Percentiles rank a stretch among this genome's conserved stretches.
Evolutionary conservation across 2,888 invertebrate species (phyloP).

Genomic region (Ceraclea dissimilis): DNA sequence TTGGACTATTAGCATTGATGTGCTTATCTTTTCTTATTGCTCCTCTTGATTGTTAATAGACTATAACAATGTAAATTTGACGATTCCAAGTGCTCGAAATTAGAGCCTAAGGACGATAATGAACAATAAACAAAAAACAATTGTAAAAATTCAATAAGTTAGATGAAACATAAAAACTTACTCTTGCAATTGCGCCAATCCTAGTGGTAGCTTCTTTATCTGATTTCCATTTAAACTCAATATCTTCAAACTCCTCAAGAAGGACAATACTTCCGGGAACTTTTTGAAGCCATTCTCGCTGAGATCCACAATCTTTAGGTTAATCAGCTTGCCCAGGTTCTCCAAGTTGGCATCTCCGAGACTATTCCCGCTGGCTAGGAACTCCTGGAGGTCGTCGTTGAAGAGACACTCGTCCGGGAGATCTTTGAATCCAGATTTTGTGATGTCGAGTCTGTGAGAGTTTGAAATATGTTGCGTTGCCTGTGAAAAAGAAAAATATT

Average conservation of each 20-base stretch:
- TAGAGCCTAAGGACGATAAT: no score
- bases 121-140: background rate
- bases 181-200: slow-evolving; percentile 52
- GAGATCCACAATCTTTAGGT: slow-evolving; percentile 37
- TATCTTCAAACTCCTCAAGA: slow-evolving; percentile 52
- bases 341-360: slow-evolving; percentile 27
- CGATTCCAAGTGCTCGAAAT: no score
- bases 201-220: slow-evolving; percentile 55
- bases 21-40: no score
- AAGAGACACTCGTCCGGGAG: slow-evolving; percentile 33
- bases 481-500: slow-evolving; percentile 20
- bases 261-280: slow-evolving; percentile 54
- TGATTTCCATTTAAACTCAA: slow-evolving; percentile 64
- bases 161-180: slow-evolving; percentile 34
- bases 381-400: slow-evolving; percentile 27
- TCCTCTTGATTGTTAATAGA: no score
- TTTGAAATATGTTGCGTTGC: slow-evolving; percentile 26
- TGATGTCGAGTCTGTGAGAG: slow-evolving; percentile 35
- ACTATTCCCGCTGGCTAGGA: slow-evolving; percentile 29
- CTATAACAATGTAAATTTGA: no score
- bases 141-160: no score
- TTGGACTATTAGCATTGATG: no score
- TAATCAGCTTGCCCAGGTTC: slow-evolving; percentile 25
- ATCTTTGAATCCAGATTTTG: slow-evolving; percentile 34
- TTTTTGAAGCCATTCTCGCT: slow-evolving; percentile 50